These are phyloP conservation scores for Agrochola lota DNA, from an alignment of 2,888 invertebrate species.

Conservation along the genomic window DNA sequence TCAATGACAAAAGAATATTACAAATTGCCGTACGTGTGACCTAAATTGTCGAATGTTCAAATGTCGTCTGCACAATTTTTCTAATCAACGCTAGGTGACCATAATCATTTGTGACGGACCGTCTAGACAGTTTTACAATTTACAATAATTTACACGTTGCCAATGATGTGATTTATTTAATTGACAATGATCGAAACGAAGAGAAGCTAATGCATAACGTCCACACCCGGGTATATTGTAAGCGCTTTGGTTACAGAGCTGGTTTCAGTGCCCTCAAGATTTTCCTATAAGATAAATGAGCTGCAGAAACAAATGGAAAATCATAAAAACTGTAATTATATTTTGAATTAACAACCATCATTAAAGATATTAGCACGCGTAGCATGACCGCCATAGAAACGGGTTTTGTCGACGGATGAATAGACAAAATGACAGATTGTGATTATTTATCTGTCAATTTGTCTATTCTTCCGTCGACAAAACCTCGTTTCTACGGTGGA, in stretches of 20 bases:
- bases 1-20: slow-evolving; percentile 61
- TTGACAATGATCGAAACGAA: slow-evolving; percentile 47
- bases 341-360: too few relatives aligned
- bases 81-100: slow-evolving; percentile 79
- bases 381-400: too few relatives aligned
- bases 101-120: slow-evolving; percentile 80
- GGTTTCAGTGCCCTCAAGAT: background rate
- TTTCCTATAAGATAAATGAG: too few relatives aligned
- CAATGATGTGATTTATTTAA: slow-evolving; percentile 53
- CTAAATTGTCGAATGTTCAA: slow-evolving; percentile 75
- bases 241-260: background rate
- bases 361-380: too few relatives aligned
- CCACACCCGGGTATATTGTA: too few relatives aligned
- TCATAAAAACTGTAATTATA: too few relatives aligned
- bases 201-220: background rate
- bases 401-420: too few relatives aligned
- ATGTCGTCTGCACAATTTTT: slow-evolving; percentile 70
- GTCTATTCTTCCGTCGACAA: too few relatives aligned
- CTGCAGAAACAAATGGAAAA: too few relatives aligned
- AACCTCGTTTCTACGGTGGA: too few relatives aligned
- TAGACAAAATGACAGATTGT: too few relatives aligned
- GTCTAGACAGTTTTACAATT: slow-evolving; percentile 84
- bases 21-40: slow-evolving; percentile 71
- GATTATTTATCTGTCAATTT: too few relatives aligned
- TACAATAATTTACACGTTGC: slow-evolving; percentile 76